Percentiles rank a stretch among this genome's conserved stretches.
These are phyloP conservation scores for Gobio gobio DNA, from an alignment of 2,113 vertebrate genomes.

Conservation along the genomic window DNA sequence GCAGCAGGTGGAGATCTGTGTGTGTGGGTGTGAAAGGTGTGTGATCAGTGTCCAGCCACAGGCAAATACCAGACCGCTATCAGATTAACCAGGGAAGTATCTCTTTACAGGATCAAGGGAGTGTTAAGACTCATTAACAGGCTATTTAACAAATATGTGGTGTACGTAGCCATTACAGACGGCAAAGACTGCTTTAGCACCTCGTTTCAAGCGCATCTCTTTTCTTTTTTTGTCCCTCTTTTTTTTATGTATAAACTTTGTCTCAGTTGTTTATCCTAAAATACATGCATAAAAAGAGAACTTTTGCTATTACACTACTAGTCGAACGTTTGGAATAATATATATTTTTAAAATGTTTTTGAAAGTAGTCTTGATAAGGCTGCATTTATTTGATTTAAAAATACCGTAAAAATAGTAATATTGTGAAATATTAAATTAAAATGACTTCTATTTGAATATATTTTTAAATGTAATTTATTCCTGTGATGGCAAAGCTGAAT, in stretches of 20 bases:
- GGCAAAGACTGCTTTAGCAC: conserved; percentile 5
- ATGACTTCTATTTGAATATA: too few relatives aligned
- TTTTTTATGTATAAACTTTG: not conserved
- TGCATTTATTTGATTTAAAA: not conserved
- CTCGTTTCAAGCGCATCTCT: not conserved
- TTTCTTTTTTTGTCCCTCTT: not conserved
- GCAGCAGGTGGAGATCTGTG: conserved; percentile 32
- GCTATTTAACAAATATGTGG: not conserved
- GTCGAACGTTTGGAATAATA: not conserved
- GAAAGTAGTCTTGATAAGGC: not conserved
- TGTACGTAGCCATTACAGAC: not conserved
- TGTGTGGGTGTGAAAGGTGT: not conserved
- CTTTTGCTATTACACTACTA: not conserved
- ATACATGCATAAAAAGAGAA: not conserved
- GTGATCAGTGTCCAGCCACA: not conserved
- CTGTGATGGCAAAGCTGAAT: too few relatives aligned
- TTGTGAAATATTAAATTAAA: not conserved
- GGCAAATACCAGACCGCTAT: not conserved
- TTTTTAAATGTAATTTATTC: too few relatives aligned
- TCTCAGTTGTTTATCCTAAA: not conserved
- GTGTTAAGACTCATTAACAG: conserved; percentile 37
- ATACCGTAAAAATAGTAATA: not conserved
- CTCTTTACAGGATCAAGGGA: conserved; percentile 3
- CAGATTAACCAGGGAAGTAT: conserved; percentile 28
- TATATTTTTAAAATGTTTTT: not conserved